These are phyloP conservation scores for Hoplias malabaricus DNA, from an alignment of 2,113 vertebrate species.

Conservation along the genomic window DNA sequence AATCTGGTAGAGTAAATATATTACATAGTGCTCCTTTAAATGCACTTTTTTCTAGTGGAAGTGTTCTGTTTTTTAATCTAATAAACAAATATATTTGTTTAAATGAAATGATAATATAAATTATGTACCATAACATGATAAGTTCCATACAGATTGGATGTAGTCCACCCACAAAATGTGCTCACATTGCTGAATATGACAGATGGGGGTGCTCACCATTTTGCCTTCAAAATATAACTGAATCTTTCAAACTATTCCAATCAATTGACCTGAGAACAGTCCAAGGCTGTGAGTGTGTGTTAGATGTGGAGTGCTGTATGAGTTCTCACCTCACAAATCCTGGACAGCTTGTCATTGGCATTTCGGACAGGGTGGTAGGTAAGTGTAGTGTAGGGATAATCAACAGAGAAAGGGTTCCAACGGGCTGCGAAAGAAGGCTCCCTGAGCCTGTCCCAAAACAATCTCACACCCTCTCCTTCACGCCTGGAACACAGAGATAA, in stretches of 20 bases:
- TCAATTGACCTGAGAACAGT: no score
- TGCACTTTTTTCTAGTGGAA: no score
- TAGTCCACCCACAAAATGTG: neutral
- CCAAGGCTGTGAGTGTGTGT: no score
- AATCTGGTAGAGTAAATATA: no score
- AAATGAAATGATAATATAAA: no score
- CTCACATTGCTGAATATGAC: neutral
- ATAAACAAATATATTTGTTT: no score
- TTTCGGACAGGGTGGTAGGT: slow-evolving; percentile 73
- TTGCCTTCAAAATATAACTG: no score
- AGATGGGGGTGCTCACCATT: neutral
- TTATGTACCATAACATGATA: no score
- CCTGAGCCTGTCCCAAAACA: slow-evolving; percentile 73
- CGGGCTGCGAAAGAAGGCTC: slow-evolving; percentile 71
- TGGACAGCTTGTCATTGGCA: slow-evolving; percentile 59
- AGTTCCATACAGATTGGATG: no score
- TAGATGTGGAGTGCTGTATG: neutral
- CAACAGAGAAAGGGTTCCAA: slow-evolving; percentile 79
- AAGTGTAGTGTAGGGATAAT: slow-evolving; percentile 77
- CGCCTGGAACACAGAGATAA: slow-evolving; percentile 63
- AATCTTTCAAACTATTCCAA: no score
- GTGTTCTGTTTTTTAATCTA: no score
- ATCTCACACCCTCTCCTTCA: slow-evolving; percentile 77
- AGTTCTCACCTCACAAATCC: slow-evolving; percentile 72
- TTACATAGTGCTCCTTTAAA: no score